phyloP scores from a whole-genome alignment of 2,888 invertebrate species.

The Alentia gelatinosa region DNA sequence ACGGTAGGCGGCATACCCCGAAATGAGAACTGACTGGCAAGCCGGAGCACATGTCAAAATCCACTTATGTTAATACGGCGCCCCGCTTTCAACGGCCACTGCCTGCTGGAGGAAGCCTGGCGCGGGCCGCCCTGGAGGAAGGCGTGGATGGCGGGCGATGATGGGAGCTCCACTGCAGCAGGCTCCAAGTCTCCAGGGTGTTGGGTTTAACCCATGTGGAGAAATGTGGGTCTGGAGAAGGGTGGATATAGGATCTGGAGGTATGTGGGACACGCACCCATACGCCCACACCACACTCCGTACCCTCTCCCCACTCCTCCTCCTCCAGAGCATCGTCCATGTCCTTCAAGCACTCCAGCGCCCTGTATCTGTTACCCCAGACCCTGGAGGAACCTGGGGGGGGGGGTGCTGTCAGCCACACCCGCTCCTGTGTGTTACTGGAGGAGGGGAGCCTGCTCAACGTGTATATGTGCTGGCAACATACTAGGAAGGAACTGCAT shows the following conservation, averaged over 20 bases:
- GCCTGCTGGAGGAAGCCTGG: background rate
- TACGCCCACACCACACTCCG: too few relatives aligned
- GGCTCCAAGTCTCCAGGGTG: too few relatives aligned
- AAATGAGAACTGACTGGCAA: background rate
- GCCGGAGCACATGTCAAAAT: background rate
- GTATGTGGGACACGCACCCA: conserved; percentile 18
- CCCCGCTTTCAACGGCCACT: background rate
- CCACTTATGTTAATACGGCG: background rate
- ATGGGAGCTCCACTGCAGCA: too few relatives aligned
- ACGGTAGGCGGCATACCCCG: background rate
- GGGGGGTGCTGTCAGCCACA: background rate
- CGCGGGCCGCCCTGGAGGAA: background rate
- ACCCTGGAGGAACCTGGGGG: background rate
- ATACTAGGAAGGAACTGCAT: too few relatives aligned
- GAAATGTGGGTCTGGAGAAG: background rate
- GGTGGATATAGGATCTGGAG: background rate
- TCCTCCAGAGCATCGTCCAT: too few relatives aligned
- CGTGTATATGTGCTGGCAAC: background rate
- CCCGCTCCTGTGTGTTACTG: background rate
- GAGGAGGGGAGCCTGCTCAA: background rate
- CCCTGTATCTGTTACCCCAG: background rate
- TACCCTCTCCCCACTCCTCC: too few relatives aligned
- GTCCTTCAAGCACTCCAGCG: too few relatives aligned
- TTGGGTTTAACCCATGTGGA: background rate
- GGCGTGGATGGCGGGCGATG: background rate